Percentiles rank a stretch among this genome's conserved stretches.
Conservation (phyloP, 2,888 invertebrate genomes). For the Dryobota labecula region DNA sequence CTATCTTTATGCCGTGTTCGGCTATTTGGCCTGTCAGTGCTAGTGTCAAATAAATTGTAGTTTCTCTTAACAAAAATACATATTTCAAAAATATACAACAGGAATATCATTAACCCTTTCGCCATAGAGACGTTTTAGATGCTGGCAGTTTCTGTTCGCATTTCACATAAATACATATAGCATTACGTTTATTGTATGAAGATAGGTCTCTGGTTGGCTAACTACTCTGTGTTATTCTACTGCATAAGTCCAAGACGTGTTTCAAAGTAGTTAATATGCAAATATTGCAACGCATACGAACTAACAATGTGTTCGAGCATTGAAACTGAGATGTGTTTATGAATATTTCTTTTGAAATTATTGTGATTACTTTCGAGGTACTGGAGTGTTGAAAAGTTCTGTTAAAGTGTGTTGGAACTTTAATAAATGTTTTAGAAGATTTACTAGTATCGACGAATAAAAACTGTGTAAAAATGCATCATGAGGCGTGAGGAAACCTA, state of each 20-base stretch:
- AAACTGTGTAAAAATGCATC: neutral
- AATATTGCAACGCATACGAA: constrained; percentile 49
- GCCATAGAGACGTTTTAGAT: neutral
- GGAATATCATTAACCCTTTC: neutral
- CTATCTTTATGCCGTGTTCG: too few species aligned
- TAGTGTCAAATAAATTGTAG: too few species aligned
- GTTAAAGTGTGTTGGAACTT: constrained; percentile 7
- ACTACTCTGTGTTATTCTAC: constrained; percentile 21
- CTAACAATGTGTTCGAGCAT: constrained; percentile 56
- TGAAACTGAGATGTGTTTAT: constrained; percentile 56
- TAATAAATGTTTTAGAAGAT: constrained; percentile 1
- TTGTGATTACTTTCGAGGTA: constrained; percentile 47
- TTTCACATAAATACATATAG: neutral
- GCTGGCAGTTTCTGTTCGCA: neutral
- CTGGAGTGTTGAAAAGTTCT: constrained; percentile 9
- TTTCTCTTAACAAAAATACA: too few species aligned
- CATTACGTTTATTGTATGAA: neutral
- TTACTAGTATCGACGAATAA: neutral
- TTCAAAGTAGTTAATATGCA: constrained; percentile 60
- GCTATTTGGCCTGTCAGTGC: too few species aligned
- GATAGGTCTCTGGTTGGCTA: constrained; percentile 1
- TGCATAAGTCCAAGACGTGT: constrained; percentile 32
- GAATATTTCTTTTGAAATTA: constrained; percentile 60
- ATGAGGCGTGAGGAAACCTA: fast-evolving
- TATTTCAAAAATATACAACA: too few species aligned